phyloP scores from a whole-genome alignment of 1,140 invertebrate genomes.

The Ladona fulva region DNA sequence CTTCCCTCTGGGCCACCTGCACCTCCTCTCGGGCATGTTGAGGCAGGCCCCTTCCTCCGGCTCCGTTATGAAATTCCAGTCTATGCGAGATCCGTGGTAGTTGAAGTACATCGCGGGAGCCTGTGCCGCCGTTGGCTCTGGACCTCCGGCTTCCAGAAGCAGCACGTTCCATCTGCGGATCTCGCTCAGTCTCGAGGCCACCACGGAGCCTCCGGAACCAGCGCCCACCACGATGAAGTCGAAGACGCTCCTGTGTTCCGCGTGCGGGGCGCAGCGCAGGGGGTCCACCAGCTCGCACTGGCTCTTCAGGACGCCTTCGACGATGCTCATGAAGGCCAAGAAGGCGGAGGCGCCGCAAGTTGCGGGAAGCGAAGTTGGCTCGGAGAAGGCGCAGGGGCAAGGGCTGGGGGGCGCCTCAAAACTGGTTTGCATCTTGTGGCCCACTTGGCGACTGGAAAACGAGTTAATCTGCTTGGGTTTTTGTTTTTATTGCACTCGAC shows the following conservation, averaged over 20 bases:
- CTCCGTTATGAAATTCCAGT: conserved; percentile 39
- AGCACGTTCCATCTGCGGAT: conserved; percentile 16
- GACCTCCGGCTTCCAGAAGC: conserved; percentile 23
- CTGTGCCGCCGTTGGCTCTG: conserved; percentile 20
- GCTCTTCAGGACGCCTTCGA: background rate
- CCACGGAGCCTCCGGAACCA: conserved; percentile 20
- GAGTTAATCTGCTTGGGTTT: too few relatives aligned
- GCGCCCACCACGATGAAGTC: conserved; percentile 19
- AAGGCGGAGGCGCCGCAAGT: background rate
- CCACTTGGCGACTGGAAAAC: too few relatives aligned
- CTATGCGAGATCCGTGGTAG: conserved; percentile 21
- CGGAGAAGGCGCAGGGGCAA: background rate
- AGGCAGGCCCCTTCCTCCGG: conserved; percentile 32
- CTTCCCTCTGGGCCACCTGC: conserved; percentile 41
- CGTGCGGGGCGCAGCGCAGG: background rate
- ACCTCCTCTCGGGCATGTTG: conserved; percentile 26
- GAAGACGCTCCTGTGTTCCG: background rate
- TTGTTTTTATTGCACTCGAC: too few relatives aligned
- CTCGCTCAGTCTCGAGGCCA: conserved; percentile 21
- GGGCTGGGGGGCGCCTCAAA: background rate
- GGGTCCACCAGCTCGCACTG: conserved; percentile 1
- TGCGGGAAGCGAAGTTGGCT: background rate
- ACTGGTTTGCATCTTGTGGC: too few relatives aligned
- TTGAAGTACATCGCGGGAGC: conserved; percentile 21
- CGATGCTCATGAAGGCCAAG: background rate